Evolutionary conservation across 2,797 vertebrate genomes (phyloP), one percentile per base, ranked within the genome.

Genomic region (Propithecus deckenii): DNA sequence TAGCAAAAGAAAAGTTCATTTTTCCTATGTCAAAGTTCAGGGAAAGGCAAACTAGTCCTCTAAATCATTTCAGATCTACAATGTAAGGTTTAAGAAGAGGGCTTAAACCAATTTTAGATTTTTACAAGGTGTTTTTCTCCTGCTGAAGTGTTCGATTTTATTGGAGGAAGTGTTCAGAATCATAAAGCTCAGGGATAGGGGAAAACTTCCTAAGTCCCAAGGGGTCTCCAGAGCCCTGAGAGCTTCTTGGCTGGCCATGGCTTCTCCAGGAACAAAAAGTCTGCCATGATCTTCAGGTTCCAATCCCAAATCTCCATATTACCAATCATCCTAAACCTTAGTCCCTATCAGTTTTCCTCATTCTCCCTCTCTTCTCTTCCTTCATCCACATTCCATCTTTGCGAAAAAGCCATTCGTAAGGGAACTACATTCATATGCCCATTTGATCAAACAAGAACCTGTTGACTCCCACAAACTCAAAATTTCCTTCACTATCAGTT

Each of bases 401-500:
- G 35, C 74, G 48, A 48, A 95, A 89, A 93, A 89, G 52, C 46
- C 88, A 72, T 69, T 86, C 67, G 48, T 65, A 14, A 63, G 65
- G 50, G 5, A 59, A 23, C 30, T 43, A 41, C 32, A 59, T 32
- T 28, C 25, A 30, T 59, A 55, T 32, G 65, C 25, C 80, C 52
- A 38, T 80, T 75, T 78, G 72, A 38, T 78, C 93, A 83, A 97
- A 86, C 38, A 96, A 96, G 85, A 95, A 97, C 97, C 95, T 97
- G 86, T 96, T 95, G 92, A 76, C 90, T 80, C 0, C 43, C 35
- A 50, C 28, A 94, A 94, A 97, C 15, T 93, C 69, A 94, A 93
- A 97, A 67, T 97, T 96, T 84, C 52, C 65, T 84, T 55, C 46
- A 63, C 22, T 85, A 67, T 81, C 95, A 92, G 2, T 96, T 97